Evolutionary conservation across 2,888 invertebrate genomes (phyloP).

Genomic region (Oscheius sp.): DNA sequence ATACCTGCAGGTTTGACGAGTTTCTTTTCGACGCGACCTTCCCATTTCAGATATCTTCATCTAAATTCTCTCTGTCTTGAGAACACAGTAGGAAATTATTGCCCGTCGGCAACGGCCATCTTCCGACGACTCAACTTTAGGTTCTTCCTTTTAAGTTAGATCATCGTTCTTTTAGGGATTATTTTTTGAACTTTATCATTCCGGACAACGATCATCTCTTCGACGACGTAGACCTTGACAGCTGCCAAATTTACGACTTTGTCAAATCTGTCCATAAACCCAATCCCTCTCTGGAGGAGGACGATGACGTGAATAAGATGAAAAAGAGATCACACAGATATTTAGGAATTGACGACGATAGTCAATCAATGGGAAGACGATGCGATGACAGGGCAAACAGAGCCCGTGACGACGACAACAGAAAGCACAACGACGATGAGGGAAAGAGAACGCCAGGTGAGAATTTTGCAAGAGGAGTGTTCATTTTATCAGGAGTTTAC

Average conservation of each 20-base stretch:
- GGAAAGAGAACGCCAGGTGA: background rate
- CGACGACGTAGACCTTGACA: slow-evolving; percentile 61
- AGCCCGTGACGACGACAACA: slow-evolving; percentile 19
- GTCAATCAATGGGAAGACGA: slow-evolving; percentile 45
- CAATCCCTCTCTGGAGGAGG: slow-evolving; percentile 35
- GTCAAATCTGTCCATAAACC: slow-evolving; percentile 35
- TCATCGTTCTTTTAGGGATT: slow-evolving; percentile 47
- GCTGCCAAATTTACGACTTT: slow-evolving; percentile 58
- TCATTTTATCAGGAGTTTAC: slow-evolving; percentile 42
- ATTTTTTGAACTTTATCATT: slow-evolving; percentile 54
- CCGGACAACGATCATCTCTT: slow-evolving; percentile 57
- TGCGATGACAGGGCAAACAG: slow-evolving; percentile 22
- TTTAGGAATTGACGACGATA: slow-evolving; percentile 48
- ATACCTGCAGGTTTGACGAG: slow-evolving; percentile 22
- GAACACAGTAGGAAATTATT: slow-evolving; percentile 55
- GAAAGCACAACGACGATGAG: background rate
- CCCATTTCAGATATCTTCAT: slow-evolving; percentile 48
- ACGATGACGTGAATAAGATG: slow-evolving; percentile 32
- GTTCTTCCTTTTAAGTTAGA: background rate
- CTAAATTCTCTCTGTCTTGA: slow-evolving; percentile 59
- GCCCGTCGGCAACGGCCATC: slow-evolving; percentile 45
- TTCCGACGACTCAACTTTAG: slow-evolving; percentile 54
- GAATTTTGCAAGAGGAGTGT: background rate
- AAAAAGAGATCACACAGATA: slow-evolving; percentile 34
- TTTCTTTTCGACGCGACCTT: background rate